Conservation (phyloP, 64 coral and sea anemone genomes). For the Pocillopora damicornis region DNA sequence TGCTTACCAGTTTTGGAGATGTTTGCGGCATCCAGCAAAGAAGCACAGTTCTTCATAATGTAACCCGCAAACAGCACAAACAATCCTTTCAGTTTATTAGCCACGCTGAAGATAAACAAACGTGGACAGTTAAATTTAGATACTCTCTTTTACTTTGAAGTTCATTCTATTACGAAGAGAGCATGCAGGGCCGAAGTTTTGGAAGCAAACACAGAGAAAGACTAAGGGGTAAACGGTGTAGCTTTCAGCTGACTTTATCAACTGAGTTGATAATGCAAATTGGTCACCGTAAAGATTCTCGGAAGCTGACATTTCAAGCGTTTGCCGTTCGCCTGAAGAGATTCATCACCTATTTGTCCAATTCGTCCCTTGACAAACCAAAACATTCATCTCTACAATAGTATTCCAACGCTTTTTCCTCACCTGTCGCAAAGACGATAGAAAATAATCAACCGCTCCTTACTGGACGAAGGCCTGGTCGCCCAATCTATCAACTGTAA, state of each 20-base stretch:
- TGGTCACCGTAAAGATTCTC: too few relatives aligned
- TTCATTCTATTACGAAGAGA: too few relatives aligned
- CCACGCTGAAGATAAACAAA: slow-evolving; percentile 54
- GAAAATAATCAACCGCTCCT: slow-evolving; percentile 74
- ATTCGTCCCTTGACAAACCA: too few relatives aligned
- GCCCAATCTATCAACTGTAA: slow-evolving; percentile 90
- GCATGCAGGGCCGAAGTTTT: too few relatives aligned
- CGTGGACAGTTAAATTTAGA: too few relatives aligned
- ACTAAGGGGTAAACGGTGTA: background rate
- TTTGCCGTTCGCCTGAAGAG: too few relatives aligned
- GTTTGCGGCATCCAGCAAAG: slow-evolving; percentile 71
- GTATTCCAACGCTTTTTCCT: background rate
- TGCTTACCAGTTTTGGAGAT: slow-evolving; percentile 80
- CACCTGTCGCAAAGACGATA: slow-evolving; percentile 87
- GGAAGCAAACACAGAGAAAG: too few relatives aligned
- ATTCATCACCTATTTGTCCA: too few relatives aligned
- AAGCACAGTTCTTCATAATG: slow-evolving; percentile 88
- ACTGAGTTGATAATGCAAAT: too few relatives aligned
- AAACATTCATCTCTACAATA: background rate
- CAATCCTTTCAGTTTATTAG: slow-evolving; percentile 85
- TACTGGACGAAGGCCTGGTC: slow-evolving; percentile 55
- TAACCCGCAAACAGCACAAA: slow-evolving; percentile 97
- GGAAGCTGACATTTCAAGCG: too few relatives aligned
- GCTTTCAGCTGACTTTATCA: too few relatives aligned
- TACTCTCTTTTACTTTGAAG: background rate